Percentiles rank a stretch among this genome's conserved stretches.
These are phyloP conservation scores for Cebidichthys violaceus DNA, from an alignment of 2,113 vertebrate genomes.

Conservation along the genomic window DNA sequence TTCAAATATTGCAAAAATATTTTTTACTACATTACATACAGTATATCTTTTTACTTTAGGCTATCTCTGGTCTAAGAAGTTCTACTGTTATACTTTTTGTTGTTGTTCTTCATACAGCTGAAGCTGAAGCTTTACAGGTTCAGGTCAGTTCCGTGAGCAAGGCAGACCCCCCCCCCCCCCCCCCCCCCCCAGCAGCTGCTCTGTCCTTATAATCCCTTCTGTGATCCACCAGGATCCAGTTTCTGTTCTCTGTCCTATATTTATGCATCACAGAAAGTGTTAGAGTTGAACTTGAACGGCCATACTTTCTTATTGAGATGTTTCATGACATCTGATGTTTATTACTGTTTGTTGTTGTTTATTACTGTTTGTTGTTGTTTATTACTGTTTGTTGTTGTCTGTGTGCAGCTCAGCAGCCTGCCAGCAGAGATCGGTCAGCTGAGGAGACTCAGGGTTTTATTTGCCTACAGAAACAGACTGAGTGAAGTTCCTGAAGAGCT, in stretches of 20 bases:
- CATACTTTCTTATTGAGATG: background rate
- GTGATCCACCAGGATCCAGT: conserved; percentile 53
- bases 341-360: background rate
- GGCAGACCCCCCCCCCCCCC: background rate
- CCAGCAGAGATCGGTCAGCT: conserved; percentile 90
- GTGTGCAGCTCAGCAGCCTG: conserved; percentile 81
- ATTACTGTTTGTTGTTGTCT: background rate
- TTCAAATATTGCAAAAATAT: background rate
- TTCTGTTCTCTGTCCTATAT: conserved; percentile 8
- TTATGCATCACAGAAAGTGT: no score
- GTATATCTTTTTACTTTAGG: no score
- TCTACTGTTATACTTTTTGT: no score
- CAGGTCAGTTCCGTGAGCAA: background rate
- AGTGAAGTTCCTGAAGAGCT: conserved; percentile 90
- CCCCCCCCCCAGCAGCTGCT: conserved; percentile 9
- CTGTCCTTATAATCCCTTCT: conserved; percentile 33
- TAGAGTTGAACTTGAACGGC: no score
- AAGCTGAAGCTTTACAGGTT: background rate
- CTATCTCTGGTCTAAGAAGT: no score
- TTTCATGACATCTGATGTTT: background rate
- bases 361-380: background rate
- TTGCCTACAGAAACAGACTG: conserved; percentile 89
- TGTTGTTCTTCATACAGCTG: background rate
- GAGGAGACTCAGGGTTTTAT: conserved; percentile 88
- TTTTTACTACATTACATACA: no score